Base-by-base conservation (phyloP, 2,113 vertebrate genomes). In the Corvus moneduloides region DNA sequence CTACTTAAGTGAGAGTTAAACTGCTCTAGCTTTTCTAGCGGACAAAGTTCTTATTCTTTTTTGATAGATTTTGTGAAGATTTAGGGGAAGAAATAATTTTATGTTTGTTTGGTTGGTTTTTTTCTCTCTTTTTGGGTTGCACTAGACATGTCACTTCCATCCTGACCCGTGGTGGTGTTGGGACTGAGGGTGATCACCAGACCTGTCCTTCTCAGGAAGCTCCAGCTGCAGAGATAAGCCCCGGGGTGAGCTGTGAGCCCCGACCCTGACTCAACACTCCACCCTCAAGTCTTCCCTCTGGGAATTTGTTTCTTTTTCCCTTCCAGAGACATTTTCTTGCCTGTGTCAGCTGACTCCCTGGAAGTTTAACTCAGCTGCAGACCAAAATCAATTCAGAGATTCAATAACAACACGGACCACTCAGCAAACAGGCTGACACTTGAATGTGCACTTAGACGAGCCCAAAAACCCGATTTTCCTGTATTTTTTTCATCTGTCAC, bases 381-480 rank as follows among this genome's bases (percentile, higher is more conserved):
- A 67, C 54, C 67, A 54, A 64, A 95, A 94, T 22, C 69, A 33
- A 46, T 84, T 43, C 67, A 33, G 67, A 63, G 79, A 91, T 58
- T 77, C 73, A 84, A 14, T 48, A 89, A 64, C 41, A 63, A 16
- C 30, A 28, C 0, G 2, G 58, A 54, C 41, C 19, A 4, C 68
- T 91, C 93, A 85, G 58, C 83, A 72, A 71, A 63, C 22, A 80
- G 51, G 19, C 52, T 61, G 41, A 33, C 26, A 4, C 52, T 68
- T 55, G 9, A 74, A 84, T 12, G 3, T 4, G 19, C 3, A 9
- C 39, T 78, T 39, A 63, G 33, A 75, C 5, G 30, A 94, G 56
- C 32, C 75, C 5, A 0, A 44, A 82, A 35, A 4, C 1, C 26
- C 4, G 16, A 46, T 90, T 90, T 95, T 49, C 16, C 21, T 44